Conservation (phyloP, 2,888 invertebrate species). For the Periphyllus acericola region DNA sequence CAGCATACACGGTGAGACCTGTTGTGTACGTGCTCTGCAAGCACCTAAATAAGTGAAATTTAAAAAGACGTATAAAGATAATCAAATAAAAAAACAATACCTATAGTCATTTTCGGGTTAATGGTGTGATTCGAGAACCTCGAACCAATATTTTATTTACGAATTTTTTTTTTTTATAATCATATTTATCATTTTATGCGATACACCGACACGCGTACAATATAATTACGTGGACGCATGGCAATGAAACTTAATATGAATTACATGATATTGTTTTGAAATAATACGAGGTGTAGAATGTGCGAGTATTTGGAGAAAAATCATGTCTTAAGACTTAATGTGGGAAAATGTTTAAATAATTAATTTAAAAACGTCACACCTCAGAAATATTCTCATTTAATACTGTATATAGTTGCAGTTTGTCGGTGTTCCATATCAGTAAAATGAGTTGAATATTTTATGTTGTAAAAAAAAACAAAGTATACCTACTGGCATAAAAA, state of each 20-base stretch:
- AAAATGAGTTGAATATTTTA: constrained; percentile 14
- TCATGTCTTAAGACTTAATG: background rate
- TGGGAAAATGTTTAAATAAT: background rate
- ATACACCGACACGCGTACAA: background rate
- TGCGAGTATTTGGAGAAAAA: constrained; percentile 9
- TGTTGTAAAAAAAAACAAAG: background rate
- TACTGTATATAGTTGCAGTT: background rate
- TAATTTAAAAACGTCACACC: background rate
- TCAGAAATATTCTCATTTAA: background rate
- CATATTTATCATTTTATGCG: background rate
- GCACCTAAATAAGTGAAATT: constrained; percentile 43
- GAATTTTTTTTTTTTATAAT: background rate
- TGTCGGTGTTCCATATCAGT: background rate
- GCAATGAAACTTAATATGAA: constrained; percentile 18
- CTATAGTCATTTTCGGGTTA: background rate
- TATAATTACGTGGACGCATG: background rate
- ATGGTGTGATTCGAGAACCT: constrained; percentile 25
- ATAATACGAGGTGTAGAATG: background rate
- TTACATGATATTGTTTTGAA: constrained; percentile 8
- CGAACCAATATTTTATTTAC: background rate
- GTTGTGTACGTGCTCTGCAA: constrained; percentile 37
- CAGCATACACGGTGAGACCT: constrained; percentile 25
- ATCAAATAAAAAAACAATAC: constrained; percentile 43
- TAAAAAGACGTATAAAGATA: constrained; percentile 5
- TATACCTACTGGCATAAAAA: constrained; percentile 33